These are phyloP conservation scores for Pempheris klunzingeri DNA, from an alignment of 2,797 vertebrate species.

Conservation along the genomic window DNA sequence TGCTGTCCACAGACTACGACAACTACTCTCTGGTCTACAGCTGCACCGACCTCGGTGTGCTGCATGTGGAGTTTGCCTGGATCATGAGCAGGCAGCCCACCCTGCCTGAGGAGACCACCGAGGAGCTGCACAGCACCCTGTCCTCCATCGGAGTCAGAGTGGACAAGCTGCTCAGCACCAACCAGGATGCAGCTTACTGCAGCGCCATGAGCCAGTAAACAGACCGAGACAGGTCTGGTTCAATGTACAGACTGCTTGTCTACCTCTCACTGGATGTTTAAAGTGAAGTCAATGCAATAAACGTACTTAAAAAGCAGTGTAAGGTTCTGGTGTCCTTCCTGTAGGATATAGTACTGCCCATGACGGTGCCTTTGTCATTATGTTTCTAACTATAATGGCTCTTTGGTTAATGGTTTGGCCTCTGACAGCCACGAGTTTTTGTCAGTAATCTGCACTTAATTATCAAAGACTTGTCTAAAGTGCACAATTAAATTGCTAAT, in stretches of 20 bases:
- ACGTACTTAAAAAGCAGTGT: neutral
- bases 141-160: constrained; percentile 45
- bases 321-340: constrained; percentile 1
- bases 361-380: neutral
- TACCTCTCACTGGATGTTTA: neutral
- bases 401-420: neutral
- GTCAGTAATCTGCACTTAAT: neutral
- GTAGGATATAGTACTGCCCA: neutral
- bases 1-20: constrained; percentile 89
- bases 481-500: neutral
- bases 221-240: neutral
- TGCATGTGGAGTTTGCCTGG: constrained; percentile 85
- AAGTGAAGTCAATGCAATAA: constrained; percentile 43
- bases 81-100: constrained; percentile 79
- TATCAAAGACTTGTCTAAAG: neutral
- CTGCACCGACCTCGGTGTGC: constrained; percentile 81
- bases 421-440: neutral
- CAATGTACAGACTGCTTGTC: neutral
- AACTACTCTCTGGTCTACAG: constrained; percentile 89
- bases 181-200: constrained; percentile 66
- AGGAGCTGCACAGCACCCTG: constrained; percentile 67
- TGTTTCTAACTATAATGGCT: neutral
- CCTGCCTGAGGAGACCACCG: constrained; percentile 64
- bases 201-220: constrained; percentile 52
- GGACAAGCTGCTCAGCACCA: constrained; percentile 65